Percentiles rank a stretch among this genome's conserved stretches.
phyloP scores from a whole-genome alignment of 2,113 vertebrate genomes.

The Sceloporus undulatus region DNA sequence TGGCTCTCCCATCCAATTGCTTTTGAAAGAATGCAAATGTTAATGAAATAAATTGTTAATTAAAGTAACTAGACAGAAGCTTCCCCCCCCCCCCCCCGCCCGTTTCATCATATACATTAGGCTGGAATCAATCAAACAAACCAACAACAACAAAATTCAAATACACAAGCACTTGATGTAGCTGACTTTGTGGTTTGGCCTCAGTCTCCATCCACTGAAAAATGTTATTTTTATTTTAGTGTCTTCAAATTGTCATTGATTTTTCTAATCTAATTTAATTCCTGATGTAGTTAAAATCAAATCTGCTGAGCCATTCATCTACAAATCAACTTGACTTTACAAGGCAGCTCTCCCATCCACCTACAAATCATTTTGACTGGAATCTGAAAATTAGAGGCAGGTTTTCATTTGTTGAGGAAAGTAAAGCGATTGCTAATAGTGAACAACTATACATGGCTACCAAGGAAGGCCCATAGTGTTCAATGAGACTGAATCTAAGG shows the following conservation, averaged over 20 bases:
- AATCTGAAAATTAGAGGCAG: slow-evolving; percentile 61
- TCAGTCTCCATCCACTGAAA: slow-evolving; percentile 23
- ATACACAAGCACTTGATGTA: slow-evolving; percentile 32
- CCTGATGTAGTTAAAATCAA: slow-evolving; percentile 62
- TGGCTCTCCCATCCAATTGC: background rate
- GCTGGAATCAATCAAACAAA: background rate
- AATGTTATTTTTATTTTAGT: slow-evolving; percentile 64
- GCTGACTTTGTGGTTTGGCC: slow-evolving; percentile 49
- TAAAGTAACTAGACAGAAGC: background rate
- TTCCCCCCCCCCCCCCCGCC: slow-evolving; percentile 18
- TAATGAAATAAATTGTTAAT: slow-evolving; percentile 29
- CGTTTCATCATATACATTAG: slow-evolving; percentile 30
- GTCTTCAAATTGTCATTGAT: slow-evolving; percentile 66
- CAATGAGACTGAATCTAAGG: background rate
- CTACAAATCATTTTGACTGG: slow-evolving; percentile 53
- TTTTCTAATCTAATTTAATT: slow-evolving; percentile 68
- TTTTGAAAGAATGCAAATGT: background rate
- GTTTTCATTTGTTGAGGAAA: slow-evolving; percentile 46
- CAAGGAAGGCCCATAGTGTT: background rate
- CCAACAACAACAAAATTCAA: slow-evolving; percentile 22
- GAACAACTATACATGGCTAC: background rate
- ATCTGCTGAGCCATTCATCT: slow-evolving; percentile 56
- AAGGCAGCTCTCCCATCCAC: slow-evolving; percentile 51
- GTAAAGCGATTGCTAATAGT: slow-evolving; percentile 43
- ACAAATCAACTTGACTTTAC: slow-evolving; percentile 63